Evolutionary conservation across 2,113 vertebrate species (phyloP), one percentile per base, ranked within the genome.

Genomic region (Thunnus maccoyii): DNA sequence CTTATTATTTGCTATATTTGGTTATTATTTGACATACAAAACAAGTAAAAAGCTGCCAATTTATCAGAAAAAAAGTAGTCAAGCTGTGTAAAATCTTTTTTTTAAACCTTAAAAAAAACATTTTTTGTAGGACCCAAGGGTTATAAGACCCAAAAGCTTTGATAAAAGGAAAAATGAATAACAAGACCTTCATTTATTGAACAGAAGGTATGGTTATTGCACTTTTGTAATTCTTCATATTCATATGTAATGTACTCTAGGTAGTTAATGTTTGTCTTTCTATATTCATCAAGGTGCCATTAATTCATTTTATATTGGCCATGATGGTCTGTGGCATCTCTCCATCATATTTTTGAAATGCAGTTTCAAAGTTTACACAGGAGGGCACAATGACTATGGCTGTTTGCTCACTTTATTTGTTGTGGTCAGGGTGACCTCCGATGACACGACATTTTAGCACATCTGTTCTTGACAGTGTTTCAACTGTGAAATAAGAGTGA

Each of bases 371-470:
- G 89, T 82, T 86, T 67, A 81, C 3, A 67, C 13, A 44, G 22
- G 54, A 57, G 82, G 76, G 55, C 79, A 80, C 50, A 47, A 10
- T 84, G 86, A 88, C 77, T 50, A 7, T 36, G 27, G n/a, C 13
- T 89, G 83, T 91, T 89, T 91, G 68, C 69, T 84, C 48, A 25
- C 41, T 84, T 85, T 91, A 69, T 92, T 88, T 91, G 72, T 41
- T 54, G 63, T 82, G 64, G 88, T 90, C 88, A 73, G 10, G 27
- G 12, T 87, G 86, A 92, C 92, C 72, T 69, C 1, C 20, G 47
- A 20, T 69, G 54, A 68, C 73, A 75, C 84, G 80, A 79, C 83
- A 86, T 84, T 66, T 84, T 20, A 61, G 51, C 32, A 51, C 11
- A 27, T 65, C 15, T 67, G 72, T 50, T 52, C 56, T 58, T 54